A percentile compares a stretch with the other conserved stretches of the same genome.
These are phyloP conservation scores for Spilogale gracilis DNA, from an alignment of 2,113 vertebrate genomes.

Conservation along the genomic window DNA sequence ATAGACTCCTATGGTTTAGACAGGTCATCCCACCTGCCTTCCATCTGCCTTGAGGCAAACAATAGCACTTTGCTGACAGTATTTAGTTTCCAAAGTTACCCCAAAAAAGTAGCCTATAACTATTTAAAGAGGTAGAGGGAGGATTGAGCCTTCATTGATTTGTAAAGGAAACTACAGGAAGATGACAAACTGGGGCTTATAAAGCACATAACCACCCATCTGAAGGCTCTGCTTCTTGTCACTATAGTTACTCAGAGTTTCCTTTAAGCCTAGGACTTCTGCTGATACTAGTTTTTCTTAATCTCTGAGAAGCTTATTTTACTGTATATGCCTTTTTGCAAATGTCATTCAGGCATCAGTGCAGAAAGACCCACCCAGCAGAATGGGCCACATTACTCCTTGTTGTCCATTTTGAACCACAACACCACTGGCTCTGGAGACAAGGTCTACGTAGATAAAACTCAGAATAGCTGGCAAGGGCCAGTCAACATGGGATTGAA, in stretches of 20 bases:
- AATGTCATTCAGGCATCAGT: neutral
- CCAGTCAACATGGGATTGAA: neutral
- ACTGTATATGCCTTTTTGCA: neutral
- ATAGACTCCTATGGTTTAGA: neutral
- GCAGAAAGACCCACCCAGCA: slow-evolving; percentile 6
- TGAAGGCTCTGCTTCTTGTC: neutral
- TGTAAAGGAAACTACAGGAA: neutral
- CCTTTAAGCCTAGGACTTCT: neutral
- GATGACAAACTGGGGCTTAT: neutral
- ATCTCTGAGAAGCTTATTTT: neutral
- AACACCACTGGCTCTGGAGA: slow-evolving; percentile 36
- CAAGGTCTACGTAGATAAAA: slow-evolving; percentile 19
- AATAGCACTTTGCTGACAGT: neutral
- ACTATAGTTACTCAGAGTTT: neutral
- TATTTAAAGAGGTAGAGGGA: slow-evolving; percentile 5
- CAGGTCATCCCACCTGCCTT: neutral
- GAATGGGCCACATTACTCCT: slow-evolving; percentile 81
- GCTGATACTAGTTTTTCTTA: neutral
- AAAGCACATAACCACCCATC: neutral
- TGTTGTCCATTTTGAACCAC: slow-evolving; percentile 83
- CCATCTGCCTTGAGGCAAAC: neutral
- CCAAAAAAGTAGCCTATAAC: slow-evolving; percentile 18
- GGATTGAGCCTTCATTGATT: slow-evolving; percentile 13
- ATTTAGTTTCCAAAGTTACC: neutral
- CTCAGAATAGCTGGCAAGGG: neutral